phyloP scores from a whole-genome alignment of 2,888 invertebrate genomes.

The Mesorhabditis belari region DNA sequence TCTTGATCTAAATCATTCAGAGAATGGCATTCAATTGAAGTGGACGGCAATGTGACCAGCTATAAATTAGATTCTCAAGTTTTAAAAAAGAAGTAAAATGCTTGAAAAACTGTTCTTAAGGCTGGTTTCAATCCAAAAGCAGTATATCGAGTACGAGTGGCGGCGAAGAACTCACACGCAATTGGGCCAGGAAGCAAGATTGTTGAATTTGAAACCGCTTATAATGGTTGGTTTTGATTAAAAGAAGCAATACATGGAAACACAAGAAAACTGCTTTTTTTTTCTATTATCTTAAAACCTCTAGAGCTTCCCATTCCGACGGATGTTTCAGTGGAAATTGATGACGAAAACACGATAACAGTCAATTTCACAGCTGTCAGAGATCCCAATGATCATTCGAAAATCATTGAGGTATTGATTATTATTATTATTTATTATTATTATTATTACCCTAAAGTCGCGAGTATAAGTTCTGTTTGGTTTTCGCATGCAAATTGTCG shows the following conservation, averaged over 20 bases:
- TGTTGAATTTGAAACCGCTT: slow-evolving; percentile 30
- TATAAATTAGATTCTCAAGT: neutral
- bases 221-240: slow-evolving; percentile 11
- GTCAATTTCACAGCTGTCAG: slow-evolving; percentile 25
- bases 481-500: too few species aligned
- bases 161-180: slow-evolving; percentile 21
- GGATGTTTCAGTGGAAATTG: slow-evolving; percentile 20
- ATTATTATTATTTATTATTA: neutral
- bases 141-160: slow-evolving; percentile 26
- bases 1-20: slow-evolving; percentile 1
- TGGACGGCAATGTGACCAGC: slow-evolving; percentile 1
- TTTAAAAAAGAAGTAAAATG: neutral
- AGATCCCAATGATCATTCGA: slow-evolving; percentile 30
- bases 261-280: neutral
- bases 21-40: slow-evolving; percentile 23
- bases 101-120: slow-evolving; percentile 17
- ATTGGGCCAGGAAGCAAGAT: slow-evolving; percentile 25
- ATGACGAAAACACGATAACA: slow-evolving; percentile 25
- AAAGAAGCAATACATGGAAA: neutral
- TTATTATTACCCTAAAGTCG: too few species aligned
- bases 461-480: too few species aligned
- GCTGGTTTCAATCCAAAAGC: slow-evolving; percentile 31
- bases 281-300: neutral
- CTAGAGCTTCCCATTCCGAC: slow-evolving; percentile 33
- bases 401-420: slow-evolving; percentile 17